phyloP scores from a whole-genome alignment of 23 tunicate species.

The Corella eumyota region DNA sequence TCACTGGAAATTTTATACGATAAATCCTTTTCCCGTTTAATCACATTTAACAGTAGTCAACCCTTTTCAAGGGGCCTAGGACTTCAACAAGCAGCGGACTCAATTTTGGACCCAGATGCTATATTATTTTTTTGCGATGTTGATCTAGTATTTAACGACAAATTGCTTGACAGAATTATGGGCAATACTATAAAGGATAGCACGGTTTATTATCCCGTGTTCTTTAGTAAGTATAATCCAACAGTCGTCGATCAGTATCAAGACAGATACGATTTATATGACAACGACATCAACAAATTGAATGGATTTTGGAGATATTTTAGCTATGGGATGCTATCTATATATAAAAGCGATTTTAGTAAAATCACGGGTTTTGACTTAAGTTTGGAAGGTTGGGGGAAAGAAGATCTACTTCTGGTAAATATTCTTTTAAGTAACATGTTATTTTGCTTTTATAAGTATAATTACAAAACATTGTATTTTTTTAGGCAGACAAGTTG shows the following conservation, averaged over 20 bases:
- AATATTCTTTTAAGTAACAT: too few relatives aligned
- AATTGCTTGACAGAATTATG: not conserved
- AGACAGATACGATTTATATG: too few relatives aligned
- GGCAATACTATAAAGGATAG: slow-evolving; percentile 2
- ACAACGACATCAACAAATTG: slow-evolving; percentile 8
- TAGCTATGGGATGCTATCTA: slow-evolving; percentile 88
- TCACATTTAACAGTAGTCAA: too few relatives aligned
- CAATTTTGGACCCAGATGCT: not conserved
- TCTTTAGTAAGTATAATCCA: slow-evolving; percentile 7
- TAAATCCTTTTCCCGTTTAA: too few relatives aligned
- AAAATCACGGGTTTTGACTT: slow-evolving; percentile 62
- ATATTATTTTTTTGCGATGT: slow-evolving; percentile 10
- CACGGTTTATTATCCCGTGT: slow-evolving; percentile 4
- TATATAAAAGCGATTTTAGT: slow-evolving; percentile 75
- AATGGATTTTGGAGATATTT: slow-evolving; percentile 78
- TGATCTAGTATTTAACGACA: not conserved
- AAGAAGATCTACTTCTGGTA: slow-evolving; percentile 82
- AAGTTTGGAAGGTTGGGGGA: slow-evolving; percentile 70
- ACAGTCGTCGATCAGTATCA: not conserved
- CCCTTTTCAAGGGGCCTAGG: slow-evolving; percentile 9
- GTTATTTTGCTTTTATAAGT: too few relatives aligned
- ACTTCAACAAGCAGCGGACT: slow-evolving; percentile 6
- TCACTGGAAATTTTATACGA: too few relatives aligned
- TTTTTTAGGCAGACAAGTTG: too few relatives aligned
- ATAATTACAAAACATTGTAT: too few relatives aligned